Conservation (phyloP, 1,140 invertebrate species). For the Steinernema feltiae region DNA sequence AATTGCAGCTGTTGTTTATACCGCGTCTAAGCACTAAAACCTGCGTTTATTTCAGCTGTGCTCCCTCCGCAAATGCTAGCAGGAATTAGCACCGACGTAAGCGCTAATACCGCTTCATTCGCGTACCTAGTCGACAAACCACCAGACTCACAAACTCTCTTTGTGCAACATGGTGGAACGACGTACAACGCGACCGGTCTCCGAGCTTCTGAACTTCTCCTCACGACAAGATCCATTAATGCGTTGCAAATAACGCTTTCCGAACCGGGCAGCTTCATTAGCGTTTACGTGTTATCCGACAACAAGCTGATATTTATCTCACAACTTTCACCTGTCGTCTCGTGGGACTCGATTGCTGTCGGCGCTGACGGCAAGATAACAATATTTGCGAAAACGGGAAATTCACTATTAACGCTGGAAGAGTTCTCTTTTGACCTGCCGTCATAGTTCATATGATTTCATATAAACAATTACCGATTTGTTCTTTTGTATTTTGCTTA, state of each 20-base stretch:
- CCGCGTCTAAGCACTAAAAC: neutral
- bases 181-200: neutral
- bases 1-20: too few species aligned
- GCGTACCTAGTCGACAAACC: too few species aligned
- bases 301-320: neutral
- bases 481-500: neutral
- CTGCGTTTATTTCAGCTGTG: neutral
- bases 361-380: neutral
- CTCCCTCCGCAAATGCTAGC: too few species aligned
- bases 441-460: too few species aligned
- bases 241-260: slow-evolving; percentile 9
- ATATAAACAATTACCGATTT: neutral
- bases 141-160: neutral
- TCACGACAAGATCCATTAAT: neutral
- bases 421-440: neutral
- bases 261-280: neutral
- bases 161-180: neutral
- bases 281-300: neutral
- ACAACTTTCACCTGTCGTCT: neutral
- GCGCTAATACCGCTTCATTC: neutral
- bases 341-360: neutral
- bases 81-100: neutral
- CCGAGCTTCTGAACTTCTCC: neutral
- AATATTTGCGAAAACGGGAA: neutral
- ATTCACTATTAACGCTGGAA: neutral